Base-by-base conservation (phyloP, 2,113 vertebrate species). In the Nestor notabilis region DNA sequence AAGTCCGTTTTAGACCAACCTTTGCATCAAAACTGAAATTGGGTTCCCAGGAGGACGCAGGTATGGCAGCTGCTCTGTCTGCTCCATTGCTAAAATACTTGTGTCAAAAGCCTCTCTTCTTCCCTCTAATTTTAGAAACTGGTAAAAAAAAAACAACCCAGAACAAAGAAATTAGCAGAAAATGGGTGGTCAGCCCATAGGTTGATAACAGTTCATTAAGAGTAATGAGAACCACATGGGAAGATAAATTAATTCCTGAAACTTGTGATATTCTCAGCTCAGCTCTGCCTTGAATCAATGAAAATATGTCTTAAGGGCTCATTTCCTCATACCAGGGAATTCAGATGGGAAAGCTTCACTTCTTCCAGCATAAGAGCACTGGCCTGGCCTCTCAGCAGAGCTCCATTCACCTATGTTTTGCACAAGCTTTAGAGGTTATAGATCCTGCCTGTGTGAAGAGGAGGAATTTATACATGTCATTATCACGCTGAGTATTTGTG, bases 331-430 rank as follows among this genome's bases (percentile, higher is more conserved):
- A 13, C 35, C 24, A 16, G 17, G 18, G 56, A 63, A 58, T 82
- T 70, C 47, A 49, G n/a, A 19, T n/a, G 29, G 55, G n/a, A 71
- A 92, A 85, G 55, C 15, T 82, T 87, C 16, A 7, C 43, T 79
- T 74, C 11, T 52, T 13, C 17, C 33, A 27, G 44, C 1, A 2
- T 1, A 2, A 49, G 53, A 61, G 17, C 0, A 0, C 61, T 43
- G 56, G 37, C 18, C n/a, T 63, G 47, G 56, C 33, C 58, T 86
- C 35, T 43, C 23, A 56, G 50, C 4, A 5, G 21, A 81, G n/a
- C 18, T 27, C 46, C 17, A 11, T 23, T 63, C 31, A 23, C 7
- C 44, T 19, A 0, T 27, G 31, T 43, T 49, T 37, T 55, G 55
- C 31, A n/a, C 17, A 71, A 56, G 7, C 16, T 78, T 78, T 28